Percentiles rank a stretch among this genome's conserved stretches.
These are phyloP conservation scores for Pantala flavescens DNA, from an alignment of 1,140 invertebrate genomes.

Conservation along the genomic window DNA sequence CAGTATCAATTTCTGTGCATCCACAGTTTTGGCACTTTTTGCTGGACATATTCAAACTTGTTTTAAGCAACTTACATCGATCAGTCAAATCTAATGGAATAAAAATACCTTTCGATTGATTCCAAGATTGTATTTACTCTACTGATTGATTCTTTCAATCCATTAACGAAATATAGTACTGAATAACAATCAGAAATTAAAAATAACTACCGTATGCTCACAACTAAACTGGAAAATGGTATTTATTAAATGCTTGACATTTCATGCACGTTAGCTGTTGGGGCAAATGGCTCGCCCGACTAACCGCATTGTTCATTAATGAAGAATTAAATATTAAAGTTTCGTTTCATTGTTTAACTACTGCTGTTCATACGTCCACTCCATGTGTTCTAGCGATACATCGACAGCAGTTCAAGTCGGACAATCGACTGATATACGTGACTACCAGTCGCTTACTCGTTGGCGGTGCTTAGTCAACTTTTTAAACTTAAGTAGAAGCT, in stretches of 20 bases:
- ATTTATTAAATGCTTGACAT: background rate
- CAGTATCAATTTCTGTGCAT: constrained; percentile 87
- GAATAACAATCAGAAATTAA: background rate
- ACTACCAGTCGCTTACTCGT: too few relatives aligned
- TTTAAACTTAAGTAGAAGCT: too few relatives aligned
- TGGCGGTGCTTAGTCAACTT: too few relatives aligned
- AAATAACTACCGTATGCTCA: background rate
- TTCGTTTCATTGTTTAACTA: background rate
- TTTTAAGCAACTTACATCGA: background rate
- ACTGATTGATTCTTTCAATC: background rate
- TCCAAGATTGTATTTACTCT: background rate
- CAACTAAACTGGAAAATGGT: background rate
- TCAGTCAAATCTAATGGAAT: too few relatives aligned
- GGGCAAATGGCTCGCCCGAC: background rate
- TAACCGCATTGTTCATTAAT: background rate
- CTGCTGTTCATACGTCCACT: background rate
- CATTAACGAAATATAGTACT: background rate
- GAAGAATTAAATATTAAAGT: background rate
- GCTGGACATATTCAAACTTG: constrained; percentile 27
- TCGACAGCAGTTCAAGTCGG: background rate
- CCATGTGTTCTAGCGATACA: background rate
- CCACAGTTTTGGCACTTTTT: constrained; percentile 82
- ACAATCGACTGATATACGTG: too few relatives aligned
- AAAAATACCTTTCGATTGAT: background rate
- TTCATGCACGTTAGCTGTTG: background rate